Evolutionary conservation across 1,140 invertebrate genomes (phyloP), one percentile per base, ranked within the genome.

Genomic region (Copidosoma floridanum): DNA sequence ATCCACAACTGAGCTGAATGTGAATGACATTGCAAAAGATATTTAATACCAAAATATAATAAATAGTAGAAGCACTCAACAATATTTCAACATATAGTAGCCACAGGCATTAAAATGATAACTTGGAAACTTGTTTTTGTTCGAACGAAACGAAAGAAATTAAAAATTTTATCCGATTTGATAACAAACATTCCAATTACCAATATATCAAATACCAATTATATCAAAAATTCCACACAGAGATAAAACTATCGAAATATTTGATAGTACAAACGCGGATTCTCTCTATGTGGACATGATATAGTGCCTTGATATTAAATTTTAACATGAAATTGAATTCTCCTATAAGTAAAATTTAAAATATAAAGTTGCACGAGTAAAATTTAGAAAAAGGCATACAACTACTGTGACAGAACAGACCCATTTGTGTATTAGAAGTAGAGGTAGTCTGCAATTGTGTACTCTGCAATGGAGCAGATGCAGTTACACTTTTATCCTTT

Each of bases 341-440:
- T 53, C 27, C 44, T 63, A 37, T 57, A 26, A n/a, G n/a, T 44
- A 38, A 46, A 65, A 48, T 65, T 35, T 58, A 55, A 52, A 23
- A n/a, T n/a, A n/a, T n/a, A n/a, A 51, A 54, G 56, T 61, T 27
- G 32, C 27, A 50, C 50, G 24, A 43, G 40, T 37, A 37, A 23
- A 52, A 27, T 44, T 46, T 53, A 43, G 37, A 40, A 68, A 63
- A 64, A 75, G 78, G 75, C 71, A 67, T 76, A 77, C 66, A 73
- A 71, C 70, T 77, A 73, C 66, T 75, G 69, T 78, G 70, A 75
- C 68, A 78, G 69, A 81, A 79, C 77, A 81, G 77, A 81, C 77
- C 78, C 75, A 68, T 79, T 64, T 72, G 68, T 74, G 72, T 72
- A 77, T 78, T 78, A 71, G 72, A 71, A 71, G 75, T 76, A 68